A percentile compares a stretch with the other conserved stretches of the same genome.
Evolutionary conservation across 1,140 invertebrate species (phyloP).

Genomic region (Drosophila kikkawai): DNA sequence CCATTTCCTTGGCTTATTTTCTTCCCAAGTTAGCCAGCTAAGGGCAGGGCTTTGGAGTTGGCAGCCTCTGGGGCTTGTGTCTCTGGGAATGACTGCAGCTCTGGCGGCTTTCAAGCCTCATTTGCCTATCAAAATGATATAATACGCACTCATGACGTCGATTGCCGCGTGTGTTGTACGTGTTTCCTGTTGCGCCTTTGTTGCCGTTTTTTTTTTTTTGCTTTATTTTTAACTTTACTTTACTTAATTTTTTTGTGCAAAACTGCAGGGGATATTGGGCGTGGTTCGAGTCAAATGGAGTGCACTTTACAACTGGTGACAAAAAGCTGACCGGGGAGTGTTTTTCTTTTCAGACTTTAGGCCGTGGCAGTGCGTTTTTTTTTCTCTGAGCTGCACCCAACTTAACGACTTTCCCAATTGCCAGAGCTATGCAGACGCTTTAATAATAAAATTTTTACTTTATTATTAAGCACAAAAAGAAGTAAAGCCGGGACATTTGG

Average conservation of each 20-base stretch:
- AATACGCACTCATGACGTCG: slow-evolving; percentile 76
- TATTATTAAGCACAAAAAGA: slow-evolving; percentile 59
- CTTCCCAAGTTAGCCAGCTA: slow-evolving; percentile 24
- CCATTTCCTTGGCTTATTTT: not conserved
- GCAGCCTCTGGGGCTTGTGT: slow-evolving; percentile 27
- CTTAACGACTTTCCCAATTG: slow-evolving; percentile 72
- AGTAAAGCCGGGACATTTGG: slow-evolving; percentile 30
- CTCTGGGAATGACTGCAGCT: slow-evolving; percentile 35
- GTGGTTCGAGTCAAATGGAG: slow-evolving; percentile 55
- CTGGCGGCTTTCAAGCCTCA: slow-evolving; percentile 77
- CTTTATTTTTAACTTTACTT: slow-evolving; percentile 12
- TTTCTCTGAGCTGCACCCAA: slow-evolving; percentile 60
- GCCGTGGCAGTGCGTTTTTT: slow-evolving; percentile 29
- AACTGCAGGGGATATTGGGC: slow-evolving; percentile 45
- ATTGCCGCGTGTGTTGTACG: slow-evolving; percentile 57
- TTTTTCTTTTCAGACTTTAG: slow-evolving; percentile 32
- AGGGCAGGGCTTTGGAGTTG: slow-evolving; percentile 39
- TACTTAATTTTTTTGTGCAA: slow-evolving; percentile 34
- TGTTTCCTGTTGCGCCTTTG: slow-evolving; percentile 69
- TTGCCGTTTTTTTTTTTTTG: slow-evolving; percentile 20
- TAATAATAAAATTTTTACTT: slow-evolving; percentile 61
- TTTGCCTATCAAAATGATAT: slow-evolving; percentile 82
- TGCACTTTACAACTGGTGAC: slow-evolving; percentile 65
- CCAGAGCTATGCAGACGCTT: slow-evolving; percentile 54
- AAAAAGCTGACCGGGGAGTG: slow-evolving; percentile 57